Evolutionary conservation across 2,113 vertebrate species (phyloP).

Genomic region (Sminthopsis crassicaudata): DNA sequence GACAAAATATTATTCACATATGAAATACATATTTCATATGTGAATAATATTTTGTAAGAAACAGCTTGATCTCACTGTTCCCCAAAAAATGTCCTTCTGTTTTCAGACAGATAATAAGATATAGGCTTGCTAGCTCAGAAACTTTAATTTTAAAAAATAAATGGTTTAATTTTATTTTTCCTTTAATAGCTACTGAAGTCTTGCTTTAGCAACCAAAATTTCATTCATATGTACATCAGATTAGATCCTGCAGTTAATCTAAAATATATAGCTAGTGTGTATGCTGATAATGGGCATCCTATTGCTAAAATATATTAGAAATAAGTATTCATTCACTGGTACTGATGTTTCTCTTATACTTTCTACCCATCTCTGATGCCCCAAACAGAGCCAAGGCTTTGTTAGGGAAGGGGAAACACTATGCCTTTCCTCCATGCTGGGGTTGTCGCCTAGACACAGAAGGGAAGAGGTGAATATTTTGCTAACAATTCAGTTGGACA

Average conservation of each 20-base stretch:
- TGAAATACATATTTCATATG: neutral
- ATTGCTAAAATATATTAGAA: neutral
- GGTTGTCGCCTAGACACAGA: neutral
- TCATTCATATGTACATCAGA: neutral
- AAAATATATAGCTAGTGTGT: neutral
- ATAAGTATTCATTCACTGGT: neutral
- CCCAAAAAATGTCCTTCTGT: neutral
- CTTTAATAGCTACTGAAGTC: neutral
- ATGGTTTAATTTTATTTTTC: neutral
- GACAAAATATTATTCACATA: neutral
- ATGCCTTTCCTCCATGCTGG: neutral
- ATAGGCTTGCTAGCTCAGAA: neutral
- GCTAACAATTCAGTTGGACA: neutral
- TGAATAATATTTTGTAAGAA: neutral
- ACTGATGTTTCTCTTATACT: neutral
- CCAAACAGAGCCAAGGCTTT: neutral
- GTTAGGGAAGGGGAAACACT: neutral
- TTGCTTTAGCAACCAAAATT: neutral
- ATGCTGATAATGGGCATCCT: neutral
- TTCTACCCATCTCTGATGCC: neutral
- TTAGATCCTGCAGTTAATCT: neutral
- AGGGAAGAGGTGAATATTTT: neutral
- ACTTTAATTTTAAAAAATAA: neutral
- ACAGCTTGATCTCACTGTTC: neutral
- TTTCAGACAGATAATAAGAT: neutral